These are phyloP conservation scores for Tautogolabrus adspersus DNA, from an alignment of 2,113 vertebrate species.

Conservation along the genomic window DNA sequence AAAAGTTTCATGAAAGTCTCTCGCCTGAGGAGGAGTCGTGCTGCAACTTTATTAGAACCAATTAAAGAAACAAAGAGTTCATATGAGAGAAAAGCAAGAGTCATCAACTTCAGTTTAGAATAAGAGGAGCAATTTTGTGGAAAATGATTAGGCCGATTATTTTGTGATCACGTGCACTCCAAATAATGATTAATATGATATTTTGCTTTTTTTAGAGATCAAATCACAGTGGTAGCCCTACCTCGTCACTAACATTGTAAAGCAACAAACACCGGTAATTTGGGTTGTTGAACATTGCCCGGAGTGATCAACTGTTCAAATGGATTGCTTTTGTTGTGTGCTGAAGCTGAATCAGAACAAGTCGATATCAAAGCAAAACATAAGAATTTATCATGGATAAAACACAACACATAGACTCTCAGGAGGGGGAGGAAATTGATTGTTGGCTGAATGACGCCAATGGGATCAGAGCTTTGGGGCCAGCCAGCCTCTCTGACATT, in stretches of 20 bases:
- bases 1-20: background rate
- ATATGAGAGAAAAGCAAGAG: conserved; percentile 13
- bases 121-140: background rate
- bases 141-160: background rate
- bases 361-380: conserved; percentile 8
- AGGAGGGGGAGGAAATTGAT: conserved; percentile 20
- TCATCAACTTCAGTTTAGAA: conserved; percentile 18
- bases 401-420: conserved; percentile 2
- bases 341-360: conserved; percentile 16
- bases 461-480: conserved; percentile 16
- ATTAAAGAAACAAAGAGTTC: conserved; percentile 28
- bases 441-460: conserved; percentile 21
- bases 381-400: conserved; percentile 21
- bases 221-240: background rate
- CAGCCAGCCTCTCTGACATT: conserved; percentile 21
- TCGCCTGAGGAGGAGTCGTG: background rate
- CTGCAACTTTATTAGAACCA: conserved; percentile 43
- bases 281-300: background rate
- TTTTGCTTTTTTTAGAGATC: background rate
- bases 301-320: conserved; percentile 8
- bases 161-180: too few relatives aligned
- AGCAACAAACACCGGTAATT: background rate
- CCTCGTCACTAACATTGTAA: background rate
- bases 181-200: too few relatives aligned
- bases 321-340: background rate